Base-by-base conservation (phyloP, 1,140 invertebrate genomes). In the Bombus superbus region DNA sequence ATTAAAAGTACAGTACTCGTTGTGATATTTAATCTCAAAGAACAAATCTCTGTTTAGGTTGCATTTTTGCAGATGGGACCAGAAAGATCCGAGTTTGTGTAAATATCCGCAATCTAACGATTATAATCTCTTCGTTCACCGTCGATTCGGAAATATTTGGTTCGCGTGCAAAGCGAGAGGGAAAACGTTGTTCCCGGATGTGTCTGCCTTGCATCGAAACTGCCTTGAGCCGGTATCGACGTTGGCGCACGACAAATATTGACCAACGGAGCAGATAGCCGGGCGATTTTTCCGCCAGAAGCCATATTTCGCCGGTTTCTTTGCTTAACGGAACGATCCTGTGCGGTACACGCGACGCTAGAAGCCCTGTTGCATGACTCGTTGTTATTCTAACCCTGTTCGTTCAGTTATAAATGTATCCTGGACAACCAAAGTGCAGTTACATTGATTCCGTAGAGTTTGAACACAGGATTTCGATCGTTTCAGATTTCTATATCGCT, bases 121-220 rank as follows among this genome's bases (percentile, higher is more conserved):
- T 71, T 57, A n/a, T 53, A 81, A 57, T 35, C 40, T 40, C 40
- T 18, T 40, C 8, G 47, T 72, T 44, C 42, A 28, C 22, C 32
- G 8, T 80, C n/a, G 13, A 42, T 18, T 35, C 47, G 32, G 73
- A 82, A 72, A 59, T 72, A 72, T 72, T 72, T 15, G 8, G 9
- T 6, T 81, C 79, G 79, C 68, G 47, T 81, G 79, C 47, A 40
- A n/a, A 40, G 8, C 73, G 47, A 72, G 28, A 22, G 32, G 13
- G 35, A 53, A 57, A 69, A 81, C 66, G 64, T 8, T 8, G 11
- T 28, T 15, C 0, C 64, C 44, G 66, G 28, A 72, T 72, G 69
- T 57, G 78, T 71, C 47, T 35, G 11, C 9, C n/a, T 47, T 1
- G 42, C 72, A 25, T 75, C 11, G 35, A 75, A 75, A 53, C 47